phyloP scores from a whole-genome alignment of 2,888 invertebrate genomes.

The Flexamia atlantica region DNA sequence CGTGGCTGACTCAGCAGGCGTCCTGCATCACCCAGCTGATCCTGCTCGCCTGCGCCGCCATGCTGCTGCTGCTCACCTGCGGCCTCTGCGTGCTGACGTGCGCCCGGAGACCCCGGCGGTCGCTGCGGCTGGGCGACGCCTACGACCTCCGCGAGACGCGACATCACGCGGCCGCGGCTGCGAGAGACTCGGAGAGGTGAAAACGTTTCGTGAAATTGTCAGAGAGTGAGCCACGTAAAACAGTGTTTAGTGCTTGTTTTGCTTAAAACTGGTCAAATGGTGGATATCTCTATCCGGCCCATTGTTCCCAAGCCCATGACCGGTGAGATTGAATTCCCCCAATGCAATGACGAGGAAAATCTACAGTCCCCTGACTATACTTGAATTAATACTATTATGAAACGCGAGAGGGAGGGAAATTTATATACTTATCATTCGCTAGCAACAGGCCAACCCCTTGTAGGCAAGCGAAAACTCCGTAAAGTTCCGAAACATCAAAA shows the following conservation, averaged over 20 bases:
- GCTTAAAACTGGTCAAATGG: background rate
- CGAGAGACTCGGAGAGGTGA: background rate
- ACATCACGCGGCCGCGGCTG: background rate
- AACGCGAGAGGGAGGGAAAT: no score
- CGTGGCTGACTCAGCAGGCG: background rate
- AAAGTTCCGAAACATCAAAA: no score
- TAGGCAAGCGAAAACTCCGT: no score
- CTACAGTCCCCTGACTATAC: no score
- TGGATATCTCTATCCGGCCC: background rate
- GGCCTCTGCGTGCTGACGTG: constrained; percentile 8
- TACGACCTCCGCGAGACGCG: background rate
- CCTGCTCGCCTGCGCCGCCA: background rate
- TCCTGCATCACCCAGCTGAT: constrained; percentile 1
- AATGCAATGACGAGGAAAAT: no score
- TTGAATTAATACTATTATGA: no score
- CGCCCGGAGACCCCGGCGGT: background rate
- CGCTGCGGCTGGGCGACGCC: background rate
- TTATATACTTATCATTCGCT: no score
- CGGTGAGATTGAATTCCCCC: no score
- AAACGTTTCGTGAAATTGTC: background rate
- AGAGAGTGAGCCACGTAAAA: no score
- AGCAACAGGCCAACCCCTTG: no score
- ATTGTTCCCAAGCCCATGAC: no score
- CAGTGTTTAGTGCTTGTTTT: background rate
- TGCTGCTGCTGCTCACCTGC: constrained; percentile 17